Evolutionary conservation across 2,113 vertebrate species (phyloP).

Genomic region (Centrocercus urophasianus): DNA sequence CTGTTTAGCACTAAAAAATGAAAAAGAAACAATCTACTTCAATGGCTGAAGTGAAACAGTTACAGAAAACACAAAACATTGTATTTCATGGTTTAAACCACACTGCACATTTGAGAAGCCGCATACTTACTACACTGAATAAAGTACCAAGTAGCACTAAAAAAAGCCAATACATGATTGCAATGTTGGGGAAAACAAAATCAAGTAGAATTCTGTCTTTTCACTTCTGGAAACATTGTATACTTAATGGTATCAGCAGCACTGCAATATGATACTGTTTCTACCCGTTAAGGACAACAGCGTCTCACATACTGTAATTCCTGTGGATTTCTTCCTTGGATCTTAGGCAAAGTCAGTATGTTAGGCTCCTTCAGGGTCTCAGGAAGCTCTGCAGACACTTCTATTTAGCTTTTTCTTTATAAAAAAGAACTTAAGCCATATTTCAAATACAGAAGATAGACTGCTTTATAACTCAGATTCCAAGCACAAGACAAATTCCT

Average conservation of each 20-base stretch:
- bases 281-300: not conserved
- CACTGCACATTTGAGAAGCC: not conserved
- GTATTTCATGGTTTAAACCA: not conserved
- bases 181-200: not conserved
- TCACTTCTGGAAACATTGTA: not conserved
- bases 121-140: not conserved
- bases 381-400: not conserved
- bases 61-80: fast-evolving
- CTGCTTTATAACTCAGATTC: not conserved
- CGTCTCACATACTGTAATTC: fast-evolving
- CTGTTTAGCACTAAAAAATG: not conserved
- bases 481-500: not conserved
- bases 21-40: not conserved
- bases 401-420: not conserved
- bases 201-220: not conserved
- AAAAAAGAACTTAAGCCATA: not conserved
- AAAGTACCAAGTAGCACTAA: not conserved
- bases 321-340: not conserved
- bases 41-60: not conserved
- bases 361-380: not conserved
- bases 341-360: not conserved
- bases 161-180: not conserved
- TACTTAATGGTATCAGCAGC: not conserved
- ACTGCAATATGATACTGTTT: not conserved
- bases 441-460: not conserved